Conservation (phyloP, 2,113 vertebrate species). For the Gavia stellata region DNA sequence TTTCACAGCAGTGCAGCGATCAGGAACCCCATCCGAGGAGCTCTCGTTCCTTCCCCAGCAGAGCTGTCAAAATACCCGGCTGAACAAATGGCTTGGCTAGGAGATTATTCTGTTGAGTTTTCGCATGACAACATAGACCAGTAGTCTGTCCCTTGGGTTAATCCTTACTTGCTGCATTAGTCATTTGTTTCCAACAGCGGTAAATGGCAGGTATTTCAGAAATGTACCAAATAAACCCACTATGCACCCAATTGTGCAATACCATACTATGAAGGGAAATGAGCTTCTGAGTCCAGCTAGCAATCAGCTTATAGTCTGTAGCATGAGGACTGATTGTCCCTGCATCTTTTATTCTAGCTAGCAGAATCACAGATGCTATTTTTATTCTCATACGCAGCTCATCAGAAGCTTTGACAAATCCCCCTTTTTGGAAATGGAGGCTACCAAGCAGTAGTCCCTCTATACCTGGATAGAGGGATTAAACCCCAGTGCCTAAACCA, state of each 20-base stretch:
- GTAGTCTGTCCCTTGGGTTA: neutral
- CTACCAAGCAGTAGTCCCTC: neutral
- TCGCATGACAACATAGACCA: neutral
- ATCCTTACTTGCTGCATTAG: neutral
- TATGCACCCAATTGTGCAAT: neutral
- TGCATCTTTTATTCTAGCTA: neutral
- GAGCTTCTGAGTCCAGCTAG: neutral
- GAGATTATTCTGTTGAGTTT: neutral
- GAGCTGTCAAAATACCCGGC: neutral
- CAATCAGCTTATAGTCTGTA: neutral
- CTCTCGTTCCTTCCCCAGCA: neutral
- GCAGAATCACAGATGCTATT: neutral
- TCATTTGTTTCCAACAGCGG: neutral
- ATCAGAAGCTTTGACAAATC: neutral
- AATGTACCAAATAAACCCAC: neutral
- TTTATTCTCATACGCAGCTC: neutral
- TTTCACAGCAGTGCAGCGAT: neutral
- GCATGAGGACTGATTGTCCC: neutral
- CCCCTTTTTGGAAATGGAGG: neutral
- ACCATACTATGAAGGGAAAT: neutral
- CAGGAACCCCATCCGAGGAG: neutral
- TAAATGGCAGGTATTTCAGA: neutral
- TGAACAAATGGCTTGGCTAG: neutral
- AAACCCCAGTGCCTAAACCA: no score
- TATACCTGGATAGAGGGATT: neutral